These are phyloP conservation scores for Hermaeophaga mercurialis DNA, from an alignment of 2,888 invertebrate species.

Conservation along the genomic window DNA sequence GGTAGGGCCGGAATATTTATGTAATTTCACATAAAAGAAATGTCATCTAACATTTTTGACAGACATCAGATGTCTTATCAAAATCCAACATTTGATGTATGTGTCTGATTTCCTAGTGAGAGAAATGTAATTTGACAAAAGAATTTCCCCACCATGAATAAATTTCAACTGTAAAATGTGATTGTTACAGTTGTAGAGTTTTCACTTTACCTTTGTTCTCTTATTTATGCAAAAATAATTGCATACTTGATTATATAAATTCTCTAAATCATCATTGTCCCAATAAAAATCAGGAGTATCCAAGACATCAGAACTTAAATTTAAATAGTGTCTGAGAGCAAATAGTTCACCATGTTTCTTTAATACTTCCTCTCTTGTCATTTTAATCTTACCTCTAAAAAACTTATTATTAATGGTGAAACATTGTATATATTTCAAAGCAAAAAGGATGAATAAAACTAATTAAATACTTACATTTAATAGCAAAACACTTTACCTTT, in stretches of 20 bases:
- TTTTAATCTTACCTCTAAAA: constrained; percentile 67
- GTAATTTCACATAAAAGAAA: no score
- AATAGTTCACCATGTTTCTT: constrained; percentile 87
- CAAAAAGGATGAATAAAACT: neutral
- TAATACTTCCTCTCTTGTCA: constrained; percentile 73
- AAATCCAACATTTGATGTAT: no score
- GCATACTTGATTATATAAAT: constrained; percentile 80
- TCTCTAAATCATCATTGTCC: constrained; percentile 91
- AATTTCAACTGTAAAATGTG: no score
- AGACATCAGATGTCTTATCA: no score
- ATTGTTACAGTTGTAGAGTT: no score
- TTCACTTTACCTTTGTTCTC: constrained; percentile 72
- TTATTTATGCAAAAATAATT: constrained; percentile 83
- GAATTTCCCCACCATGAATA: no score
- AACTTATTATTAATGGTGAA: no score
- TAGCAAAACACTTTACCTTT: constrained; percentile 51
- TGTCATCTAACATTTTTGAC: no score
- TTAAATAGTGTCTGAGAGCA: constrained; percentile 85
- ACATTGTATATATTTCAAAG: neutral
- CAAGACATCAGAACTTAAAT: constrained; percentile 90
- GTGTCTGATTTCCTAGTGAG: no score
- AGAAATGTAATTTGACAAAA: no score
- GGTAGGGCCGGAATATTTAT: no score
- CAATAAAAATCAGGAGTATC: constrained; percentile 98
- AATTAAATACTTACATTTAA: neutral